Base-by-base conservation (phyloP, 2,113 vertebrate species). In the Mola mola region DNA sequence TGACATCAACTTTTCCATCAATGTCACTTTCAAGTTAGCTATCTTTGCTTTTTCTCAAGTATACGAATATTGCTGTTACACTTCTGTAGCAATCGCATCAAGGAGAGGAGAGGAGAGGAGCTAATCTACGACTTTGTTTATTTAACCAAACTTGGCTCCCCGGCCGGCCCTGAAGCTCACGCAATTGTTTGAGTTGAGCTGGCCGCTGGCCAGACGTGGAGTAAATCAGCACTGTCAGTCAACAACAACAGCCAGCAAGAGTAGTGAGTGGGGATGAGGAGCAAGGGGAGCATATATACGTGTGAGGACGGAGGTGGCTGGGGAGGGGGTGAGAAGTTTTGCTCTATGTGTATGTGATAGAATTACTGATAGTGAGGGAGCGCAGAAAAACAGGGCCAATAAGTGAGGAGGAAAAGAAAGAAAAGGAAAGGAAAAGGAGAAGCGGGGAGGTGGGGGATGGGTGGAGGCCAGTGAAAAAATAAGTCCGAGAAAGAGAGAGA, bases 211-310 rank as follows among this genome's bases (percentile, higher is more conserved):
- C 91, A 90, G 57, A 78, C 70, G 83, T 86, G 84, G 77, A 88
- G 83, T 91, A 91, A 89, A 93, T 91, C 89, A 91, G 79, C 75
- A 85, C 78, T 79, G 89, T 91, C 89, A 89, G 84, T 86, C 83
- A 85, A 81, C 81, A 87, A 87, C 75, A 88, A 87, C 84, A 89
- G 81, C 77, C 76, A 81, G 75, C 57, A 49, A 75, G 56, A 56
- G 65, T 3, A 26, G 22, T 42, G 50, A 49, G 57, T 42, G 43
- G 33, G 51, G 60, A 29, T 21, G 73, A 56, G 42, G 48, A 67
- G 47, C 10, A 6, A 24, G 58, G 31, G 25, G 53, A 40, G 40
- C 24, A 16, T 22, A 51, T 16, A 63, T n/a, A 1, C 8, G n/a
- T 34, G 51, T 49, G 31, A 33, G 55, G 49, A 37, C 26, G 31